These are phyloP conservation scores for Cosmorhoe ocellata DNA, from an alignment of 2,888 invertebrate genomes.

Conservation along the genomic window DNA sequence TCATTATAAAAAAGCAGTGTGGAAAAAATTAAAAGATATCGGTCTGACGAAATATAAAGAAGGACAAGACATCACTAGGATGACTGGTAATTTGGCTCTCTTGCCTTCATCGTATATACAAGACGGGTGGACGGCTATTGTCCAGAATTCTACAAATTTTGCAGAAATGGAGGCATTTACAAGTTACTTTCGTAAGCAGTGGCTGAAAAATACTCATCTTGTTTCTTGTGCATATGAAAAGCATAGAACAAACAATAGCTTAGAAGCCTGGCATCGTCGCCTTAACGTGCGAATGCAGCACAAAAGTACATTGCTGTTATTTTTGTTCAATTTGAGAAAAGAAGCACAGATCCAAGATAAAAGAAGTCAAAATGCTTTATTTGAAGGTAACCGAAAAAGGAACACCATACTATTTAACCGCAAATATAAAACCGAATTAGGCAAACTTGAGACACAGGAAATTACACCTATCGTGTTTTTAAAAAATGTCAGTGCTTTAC, in stretches of 20 bases:
- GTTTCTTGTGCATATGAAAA: constrained; percentile 17
- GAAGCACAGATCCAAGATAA: constrained; percentile 15
- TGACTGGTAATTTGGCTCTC: constrained; percentile 10
- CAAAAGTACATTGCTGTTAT: constrained; percentile 12
- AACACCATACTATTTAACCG: constrained; percentile 8
- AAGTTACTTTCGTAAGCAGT: constrained; percentile 13
- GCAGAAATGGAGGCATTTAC: constrained; percentile 13
- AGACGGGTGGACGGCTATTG: constrained; percentile 15
- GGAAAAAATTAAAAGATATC: constrained; percentile 14
- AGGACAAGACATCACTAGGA: constrained; percentile 16
- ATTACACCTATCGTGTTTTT: constrained; percentile 8
- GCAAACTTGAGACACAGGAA: constrained; percentile 16
- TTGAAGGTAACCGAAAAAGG: constrained; percentile 10
- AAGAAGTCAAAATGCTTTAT: constrained; percentile 10
- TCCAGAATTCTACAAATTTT: constrained; percentile 9
- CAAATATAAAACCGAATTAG: constrained; percentile 18
- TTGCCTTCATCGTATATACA: constrained; percentile 15
- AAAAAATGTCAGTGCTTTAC: constrained; percentile 9
- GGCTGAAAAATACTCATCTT: constrained; percentile 3
- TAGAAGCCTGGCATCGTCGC: constrained; percentile 16
- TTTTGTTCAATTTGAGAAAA: constrained; percentile 16
- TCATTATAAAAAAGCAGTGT: constrained; percentile 15
- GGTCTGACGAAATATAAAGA: constrained; percentile 14
- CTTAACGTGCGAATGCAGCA: constrained; percentile 16
- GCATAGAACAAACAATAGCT: constrained; percentile 19